Percentiles rank a stretch among this genome's conserved stretches.
phyloP scores from a whole-genome alignment of 2,113 vertebrate genomes.

The Spilogale gracilis region DNA sequence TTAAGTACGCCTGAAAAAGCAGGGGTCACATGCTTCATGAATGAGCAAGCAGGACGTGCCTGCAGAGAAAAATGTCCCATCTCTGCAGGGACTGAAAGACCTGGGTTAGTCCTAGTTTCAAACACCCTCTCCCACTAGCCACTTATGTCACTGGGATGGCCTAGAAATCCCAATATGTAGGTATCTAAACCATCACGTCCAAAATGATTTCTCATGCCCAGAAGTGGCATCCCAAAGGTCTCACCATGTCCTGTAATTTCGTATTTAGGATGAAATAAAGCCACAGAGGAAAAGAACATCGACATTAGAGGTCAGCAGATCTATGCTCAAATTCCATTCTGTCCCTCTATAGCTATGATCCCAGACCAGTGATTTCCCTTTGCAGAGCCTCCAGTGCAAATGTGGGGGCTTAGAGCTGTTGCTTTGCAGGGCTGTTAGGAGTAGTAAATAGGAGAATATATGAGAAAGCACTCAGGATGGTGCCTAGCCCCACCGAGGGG shows the following conservation, averaged over 20 bases:
- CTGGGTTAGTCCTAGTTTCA: slow-evolving; percentile 72
- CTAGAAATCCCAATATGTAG: slow-evolving; percentile 67
- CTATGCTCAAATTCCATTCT: not conserved
- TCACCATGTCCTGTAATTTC: not conserved
- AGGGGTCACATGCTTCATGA: not conserved
- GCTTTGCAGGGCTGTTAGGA: not conserved
- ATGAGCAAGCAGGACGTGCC: not conserved
- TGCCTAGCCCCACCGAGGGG: not conserved
- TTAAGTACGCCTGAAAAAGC: slow-evolving; percentile 13
- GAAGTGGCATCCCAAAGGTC: not conserved
- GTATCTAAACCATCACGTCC: not conserved
- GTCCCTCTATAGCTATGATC: not conserved
- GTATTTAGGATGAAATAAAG: not conserved
- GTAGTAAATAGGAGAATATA: not conserved
- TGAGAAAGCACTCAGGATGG: not conserved
- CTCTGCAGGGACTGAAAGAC: slow-evolving; percentile 42
- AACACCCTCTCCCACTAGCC: slow-evolving; percentile 23
- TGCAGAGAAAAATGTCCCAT: not conserved
- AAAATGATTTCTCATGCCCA: not conserved
- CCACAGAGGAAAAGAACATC: not conserved
- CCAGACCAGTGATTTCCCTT: not conserved
- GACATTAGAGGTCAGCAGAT: not conserved
- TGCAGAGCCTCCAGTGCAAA: not conserved
- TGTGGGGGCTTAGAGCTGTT: not conserved
- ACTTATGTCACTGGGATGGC: not conserved